Base-by-base conservation (phyloP, 2,113 vertebrate genomes). In the Pontoporia blainvillei region DNA sequence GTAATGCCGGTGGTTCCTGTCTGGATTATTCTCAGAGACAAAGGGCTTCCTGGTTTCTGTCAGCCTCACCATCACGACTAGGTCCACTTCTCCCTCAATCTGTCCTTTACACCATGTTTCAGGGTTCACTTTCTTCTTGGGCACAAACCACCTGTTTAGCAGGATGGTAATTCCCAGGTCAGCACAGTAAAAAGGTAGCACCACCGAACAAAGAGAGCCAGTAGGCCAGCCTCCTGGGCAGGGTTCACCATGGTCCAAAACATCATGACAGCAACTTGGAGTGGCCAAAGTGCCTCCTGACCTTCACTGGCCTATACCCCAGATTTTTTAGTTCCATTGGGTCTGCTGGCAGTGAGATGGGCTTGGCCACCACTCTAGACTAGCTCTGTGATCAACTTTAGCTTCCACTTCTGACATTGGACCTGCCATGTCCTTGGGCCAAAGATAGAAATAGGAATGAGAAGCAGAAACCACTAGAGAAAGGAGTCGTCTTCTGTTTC, bases 381-480 rank as follows among this genome's bases (percentile, higher is more conserved):
- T 94, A 99, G 98, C 0, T 99, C 99, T 27, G 98, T 91, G 29
- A 99, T 99, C 95, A 99, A 96, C 76, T 98, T 97, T 84, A 99
- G 41, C 97, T 99, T 99, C 99, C 99, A 99, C 95, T 99, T 98
- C 46, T 99, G 98, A 4, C 99, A 98, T 96, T 99, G 99, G 92
- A 99, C 98, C 99, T 99, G 99, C 99, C 99, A 99, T 0, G 99
- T 99, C 6, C 99, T 99, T 0, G 99, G 99, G 54, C 99, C 99
- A 64, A 99, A 99, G 0, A 99, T 97, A 34, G 99, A 98, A 81
- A 97, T 97, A 10, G 99, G 99, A 90, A 99, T 99, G 21, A 99
- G 98, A 27, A 99, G 97, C 92, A 99, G 99, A 29, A 99, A 94
- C 99, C 99, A 99, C 97, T 99, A 99, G 75, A 99, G 97, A 8